phyloP scores from a whole-genome alignment of 1,140 invertebrate genomes.

The Colletes latitarsis region DNA sequence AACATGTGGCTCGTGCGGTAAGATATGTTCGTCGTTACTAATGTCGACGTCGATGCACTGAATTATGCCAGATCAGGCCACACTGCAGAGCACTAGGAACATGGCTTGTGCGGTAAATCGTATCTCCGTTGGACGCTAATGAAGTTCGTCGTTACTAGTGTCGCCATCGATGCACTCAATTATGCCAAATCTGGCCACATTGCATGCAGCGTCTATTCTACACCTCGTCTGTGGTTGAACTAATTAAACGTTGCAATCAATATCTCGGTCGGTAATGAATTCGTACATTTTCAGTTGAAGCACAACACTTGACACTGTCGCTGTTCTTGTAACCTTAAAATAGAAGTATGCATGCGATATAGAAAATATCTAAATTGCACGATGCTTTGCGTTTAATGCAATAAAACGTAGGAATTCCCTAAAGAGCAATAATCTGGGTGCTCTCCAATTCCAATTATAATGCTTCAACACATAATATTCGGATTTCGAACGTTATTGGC shows the following conservation, averaged over 20 bases:
- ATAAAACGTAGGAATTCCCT: slow-evolving; percentile 21
- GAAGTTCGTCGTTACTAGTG: too few relatives aligned
- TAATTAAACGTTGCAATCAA: background rate
- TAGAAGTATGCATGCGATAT: slow-evolving; percentile 33
- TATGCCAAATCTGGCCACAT: too few relatives aligned
- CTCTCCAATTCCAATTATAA: slow-evolving; percentile 49
- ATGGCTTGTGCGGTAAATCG: too few relatives aligned
- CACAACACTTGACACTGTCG: background rate
- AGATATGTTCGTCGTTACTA: too few relatives aligned
- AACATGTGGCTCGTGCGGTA: too few relatives aligned
- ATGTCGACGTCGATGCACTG: too few relatives aligned
- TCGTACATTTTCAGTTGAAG: background rate
- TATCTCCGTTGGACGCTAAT: too few relatives aligned
- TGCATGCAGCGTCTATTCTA: too few relatives aligned
- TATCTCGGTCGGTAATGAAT: slow-evolving; percentile 14
- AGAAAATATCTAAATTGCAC: slow-evolving; percentile 12
- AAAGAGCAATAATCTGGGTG: slow-evolving; percentile 20
- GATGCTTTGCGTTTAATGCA: slow-evolving; percentile 4
- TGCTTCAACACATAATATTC: slow-evolving; percentile 10
- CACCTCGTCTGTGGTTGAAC: background rate
- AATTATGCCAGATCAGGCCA: too few relatives aligned
- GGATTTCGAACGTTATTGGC: slow-evolving; percentile 21
- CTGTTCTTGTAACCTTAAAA: slow-evolving; percentile 36
- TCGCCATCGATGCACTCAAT: too few relatives aligned
- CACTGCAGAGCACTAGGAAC: too few relatives aligned